A percentile compares a stretch with the other conserved stretches of the same genome.
These are phyloP conservation scores for Panopea generosa DNA, from an alignment of 2,888 invertebrate genomes.

Conservation along the genomic window DNA sequence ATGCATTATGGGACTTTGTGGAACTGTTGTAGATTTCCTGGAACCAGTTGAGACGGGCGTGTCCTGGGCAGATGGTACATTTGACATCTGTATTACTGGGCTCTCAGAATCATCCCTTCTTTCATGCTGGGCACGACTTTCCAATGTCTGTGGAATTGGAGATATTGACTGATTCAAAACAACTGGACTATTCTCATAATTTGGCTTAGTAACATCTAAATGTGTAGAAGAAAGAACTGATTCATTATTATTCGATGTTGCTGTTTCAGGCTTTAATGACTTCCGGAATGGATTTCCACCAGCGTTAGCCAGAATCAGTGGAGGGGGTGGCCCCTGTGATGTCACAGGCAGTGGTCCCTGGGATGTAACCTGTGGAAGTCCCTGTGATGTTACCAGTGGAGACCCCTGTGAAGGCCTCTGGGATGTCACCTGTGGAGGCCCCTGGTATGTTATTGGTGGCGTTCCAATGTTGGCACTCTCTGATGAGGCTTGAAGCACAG, in stretches of 20 bases:
- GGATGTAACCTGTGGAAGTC: too few relatives aligned
- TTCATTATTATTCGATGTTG: conserved; percentile 15
- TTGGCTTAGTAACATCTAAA: conserved; percentile 48
- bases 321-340: conserved; percentile 32
- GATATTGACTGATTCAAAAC: conserved; percentile 57
- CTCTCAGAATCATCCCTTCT: conserved; percentile 5
- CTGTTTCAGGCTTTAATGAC: conserved; percentile 29
- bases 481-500: background rate
- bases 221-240: conserved; percentile 55
- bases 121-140: background rate
- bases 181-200: conserved; percentile 54
- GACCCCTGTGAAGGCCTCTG: conserved; percentile 35
- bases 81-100: conserved; percentile 13
- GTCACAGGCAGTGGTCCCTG: conserved; percentile 9
- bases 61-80: conserved; percentile 11
- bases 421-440: conserved; percentile 16
- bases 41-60: conserved; percentile 40
- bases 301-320: conserved; percentile 14
- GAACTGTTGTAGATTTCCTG: conserved; percentile 24
- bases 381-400: too few relatives aligned
- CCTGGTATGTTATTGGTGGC: background rate
- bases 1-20: conserved; percentile 68
- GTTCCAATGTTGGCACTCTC: too few relatives aligned
- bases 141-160: conserved; percentile 42
- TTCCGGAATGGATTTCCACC: conserved; percentile 67